A percentile compares a stretch with the other conserved stretches of the same genome.
These are phyloP conservation scores for Leptopilina syphax DNA, from an alignment of 2,888 invertebrate genomes.

Conservation along the genomic window DNA sequence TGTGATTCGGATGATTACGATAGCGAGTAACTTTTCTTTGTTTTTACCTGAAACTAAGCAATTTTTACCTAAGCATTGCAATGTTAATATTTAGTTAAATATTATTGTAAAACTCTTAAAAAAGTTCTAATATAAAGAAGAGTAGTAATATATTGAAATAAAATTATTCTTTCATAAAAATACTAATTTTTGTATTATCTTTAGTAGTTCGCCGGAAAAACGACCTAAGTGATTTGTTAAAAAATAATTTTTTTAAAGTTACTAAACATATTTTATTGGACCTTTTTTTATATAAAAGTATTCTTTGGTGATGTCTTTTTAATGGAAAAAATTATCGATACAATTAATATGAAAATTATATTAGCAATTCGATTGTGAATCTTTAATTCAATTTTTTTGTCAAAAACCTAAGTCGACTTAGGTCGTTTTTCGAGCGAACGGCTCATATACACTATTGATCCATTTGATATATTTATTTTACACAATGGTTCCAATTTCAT, in stretches of 20 bases:
- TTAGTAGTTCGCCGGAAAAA: not conserved
- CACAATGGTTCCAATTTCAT: no score
- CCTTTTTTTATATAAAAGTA: not conserved
- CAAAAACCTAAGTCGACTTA: no score
- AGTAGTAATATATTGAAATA: not conserved
- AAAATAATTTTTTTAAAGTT: not conserved
- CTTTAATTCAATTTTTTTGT: not conserved
- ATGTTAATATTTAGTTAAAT: not conserved
- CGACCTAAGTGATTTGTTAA: not conserved
- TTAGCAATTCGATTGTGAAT: not conserved
- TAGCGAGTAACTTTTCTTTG: not conserved
- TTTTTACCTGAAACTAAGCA: not conserved
- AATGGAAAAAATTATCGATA: not conserved
- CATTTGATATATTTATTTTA: no score
- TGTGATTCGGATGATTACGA: not conserved
- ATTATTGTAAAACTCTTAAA: not conserved
- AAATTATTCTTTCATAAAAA: not conserved
- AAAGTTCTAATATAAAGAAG: no score
- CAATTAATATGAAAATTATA: not conserved
- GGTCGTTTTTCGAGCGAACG: no score
- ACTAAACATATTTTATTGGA: not conserved
- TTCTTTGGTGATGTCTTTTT: not conserved
- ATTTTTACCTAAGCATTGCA: not conserved
- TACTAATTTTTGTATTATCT: not conserved
- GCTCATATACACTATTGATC: no score